phyloP scores from a whole-genome alignment of 2,888 invertebrate genomes.

The Lordiphosa andalusiaca region DNA sequence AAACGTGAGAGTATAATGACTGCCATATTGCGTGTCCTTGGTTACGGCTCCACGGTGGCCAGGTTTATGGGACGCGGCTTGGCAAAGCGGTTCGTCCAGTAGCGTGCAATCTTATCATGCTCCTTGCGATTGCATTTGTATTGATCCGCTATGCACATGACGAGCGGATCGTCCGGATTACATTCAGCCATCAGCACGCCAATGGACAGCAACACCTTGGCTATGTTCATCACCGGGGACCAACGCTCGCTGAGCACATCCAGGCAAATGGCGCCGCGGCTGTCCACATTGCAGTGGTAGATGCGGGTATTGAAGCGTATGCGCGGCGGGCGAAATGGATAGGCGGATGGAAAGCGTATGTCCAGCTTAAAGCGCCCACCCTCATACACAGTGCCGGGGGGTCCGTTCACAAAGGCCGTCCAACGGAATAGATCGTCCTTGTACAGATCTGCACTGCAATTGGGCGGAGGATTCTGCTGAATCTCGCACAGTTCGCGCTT shows the following conservation, averaged over 20 bases:
- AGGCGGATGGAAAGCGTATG: constrained; percentile 46
- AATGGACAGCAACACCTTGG: constrained; percentile 55
- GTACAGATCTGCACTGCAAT: constrained; percentile 48
- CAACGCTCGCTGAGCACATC: constrained; percentile 62
- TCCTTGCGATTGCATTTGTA: constrained; percentile 57
- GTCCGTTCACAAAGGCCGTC: constrained; percentile 47
- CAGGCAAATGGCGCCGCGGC: constrained; percentile 57
- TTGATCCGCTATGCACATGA: constrained; percentile 55
- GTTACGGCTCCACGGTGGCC: not conserved
- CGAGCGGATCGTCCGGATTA: constrained; percentile 62
- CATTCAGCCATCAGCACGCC: constrained; percentile 61
- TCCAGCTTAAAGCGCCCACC: constrained; percentile 52
- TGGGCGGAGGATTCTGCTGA: constrained; percentile 55
- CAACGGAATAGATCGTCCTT: constrained; percentile 50
- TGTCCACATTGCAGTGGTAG: constrained; percentile 65
- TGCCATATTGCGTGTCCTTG: too few species aligned
- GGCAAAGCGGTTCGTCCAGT: constrained; percentile 60
- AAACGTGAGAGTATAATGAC: too few species aligned
- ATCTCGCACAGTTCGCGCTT: constrained; percentile 50
- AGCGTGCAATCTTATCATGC: constrained; percentile 56
- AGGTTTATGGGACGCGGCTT: constrained; percentile 27
- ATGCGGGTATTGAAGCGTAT: constrained; percentile 58
- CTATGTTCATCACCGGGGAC: constrained; percentile 61
- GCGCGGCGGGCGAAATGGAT: constrained; percentile 58
- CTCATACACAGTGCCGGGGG: constrained; percentile 51